phyloP scores from a whole-genome alignment of 1,140 invertebrate genomes.

The Pogonomyrmex barbatus region DNA sequence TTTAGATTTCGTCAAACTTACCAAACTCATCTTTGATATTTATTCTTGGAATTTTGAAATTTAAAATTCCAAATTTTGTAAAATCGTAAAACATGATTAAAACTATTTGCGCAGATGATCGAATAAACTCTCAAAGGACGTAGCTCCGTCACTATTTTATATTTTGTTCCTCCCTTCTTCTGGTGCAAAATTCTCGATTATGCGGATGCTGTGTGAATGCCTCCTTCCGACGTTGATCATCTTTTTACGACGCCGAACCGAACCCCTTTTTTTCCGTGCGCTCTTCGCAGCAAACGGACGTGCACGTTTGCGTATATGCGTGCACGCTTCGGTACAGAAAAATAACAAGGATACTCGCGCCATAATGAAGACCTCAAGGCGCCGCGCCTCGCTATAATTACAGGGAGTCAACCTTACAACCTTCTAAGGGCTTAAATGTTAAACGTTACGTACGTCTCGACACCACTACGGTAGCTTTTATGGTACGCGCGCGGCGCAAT shows the following conservation, averaged over 20 bases:
- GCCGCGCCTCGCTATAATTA: conserved; percentile 86
- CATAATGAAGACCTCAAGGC: conserved; percentile 87
- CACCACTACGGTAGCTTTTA: conserved; percentile 85
- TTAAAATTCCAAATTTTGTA: background rate
- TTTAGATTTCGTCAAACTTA: background rate
- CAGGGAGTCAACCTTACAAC: conserved; percentile 86
- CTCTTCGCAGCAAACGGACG: conserved; percentile 36
- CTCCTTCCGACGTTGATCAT: conserved; percentile 47
- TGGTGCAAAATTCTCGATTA: conserved; percentile 38
- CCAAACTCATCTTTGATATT: background rate
- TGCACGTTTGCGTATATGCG: conserved; percentile 13
- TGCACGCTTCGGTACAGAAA: conserved; percentile 80
- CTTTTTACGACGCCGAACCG: conserved; percentile 74
- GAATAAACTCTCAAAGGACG: background rate
- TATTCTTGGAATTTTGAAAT: background rate
- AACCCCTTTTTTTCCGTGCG: conserved; percentile 67
- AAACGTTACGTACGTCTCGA: conserved; percentile 85
- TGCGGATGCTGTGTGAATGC: background rate
- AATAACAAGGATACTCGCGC: conserved; percentile 85
- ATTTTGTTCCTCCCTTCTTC: conserved; percentile 39
- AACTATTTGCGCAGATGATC: background rate
- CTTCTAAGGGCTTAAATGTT: conserved; percentile 87
- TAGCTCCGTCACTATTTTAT: background rate
- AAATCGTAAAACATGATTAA: background rate
- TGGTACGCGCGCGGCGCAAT: conserved; percentile 69